phyloP scores from a whole-genome alignment of 2,888 invertebrate species.

The Cheilosia urbana region DNA sequence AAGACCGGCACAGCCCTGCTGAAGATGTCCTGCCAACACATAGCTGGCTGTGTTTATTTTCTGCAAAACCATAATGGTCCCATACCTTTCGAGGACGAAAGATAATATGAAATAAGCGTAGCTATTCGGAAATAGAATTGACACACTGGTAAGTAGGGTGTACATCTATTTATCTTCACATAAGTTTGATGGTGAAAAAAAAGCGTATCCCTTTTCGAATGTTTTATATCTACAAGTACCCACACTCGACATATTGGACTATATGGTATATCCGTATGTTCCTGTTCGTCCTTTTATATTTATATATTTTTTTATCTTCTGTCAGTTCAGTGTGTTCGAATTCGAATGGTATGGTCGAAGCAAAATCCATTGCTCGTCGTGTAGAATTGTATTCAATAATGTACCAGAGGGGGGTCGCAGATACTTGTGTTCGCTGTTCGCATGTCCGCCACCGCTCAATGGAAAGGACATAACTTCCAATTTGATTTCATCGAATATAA shows the following conservation, averaged over 20 bases:
- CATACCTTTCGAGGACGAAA: constrained; percentile 43
- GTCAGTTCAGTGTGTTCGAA: constrained; percentile 12
- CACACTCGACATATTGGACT: constrained; percentile 28
- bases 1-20: constrained; percentile 45
- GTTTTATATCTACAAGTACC: constrained; percentile 3
- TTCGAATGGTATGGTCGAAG: constrained; percentile 4
- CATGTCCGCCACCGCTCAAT: constrained; percentile 61
- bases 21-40: background rate
- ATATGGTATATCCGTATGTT: background rate
- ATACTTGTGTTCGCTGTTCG: constrained; percentile 48
- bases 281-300: background rate
- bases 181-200: constrained; percentile 45
- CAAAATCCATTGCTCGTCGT: too few species aligned
- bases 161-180: constrained; percentile 72
- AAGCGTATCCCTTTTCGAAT: constrained; percentile 52
- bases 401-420: constrained; percentile 32
- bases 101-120: constrained; percentile 66
- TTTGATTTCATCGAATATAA: constrained; percentile 73
- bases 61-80: constrained; percentile 46
- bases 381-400: background rate
- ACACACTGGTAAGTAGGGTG: constrained; percentile 59
- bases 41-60: constrained; percentile 48
- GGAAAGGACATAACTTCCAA: constrained; percentile 74
- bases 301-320: constrained; percentile 41
- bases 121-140: constrained; percentile 71